Evolutionary conservation across 2,888 invertebrate species (phyloP).

Genomic region (Lasioglossum figueresi): DNA sequence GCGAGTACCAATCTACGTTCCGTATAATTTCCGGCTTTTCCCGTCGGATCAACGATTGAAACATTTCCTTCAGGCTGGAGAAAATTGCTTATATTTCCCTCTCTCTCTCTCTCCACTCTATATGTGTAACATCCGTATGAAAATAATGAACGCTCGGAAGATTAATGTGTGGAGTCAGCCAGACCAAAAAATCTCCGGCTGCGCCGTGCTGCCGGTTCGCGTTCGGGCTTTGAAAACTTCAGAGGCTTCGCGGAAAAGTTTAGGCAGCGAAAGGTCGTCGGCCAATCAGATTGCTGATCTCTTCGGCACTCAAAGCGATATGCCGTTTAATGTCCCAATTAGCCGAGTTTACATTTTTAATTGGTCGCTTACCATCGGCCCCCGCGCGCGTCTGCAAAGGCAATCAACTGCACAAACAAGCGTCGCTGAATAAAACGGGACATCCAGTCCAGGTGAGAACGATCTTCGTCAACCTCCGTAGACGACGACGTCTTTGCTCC

Average conservation of each 20-base stretch:
- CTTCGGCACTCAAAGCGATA: slow-evolving; percentile 53
- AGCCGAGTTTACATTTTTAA: slow-evolving; percentile 71
- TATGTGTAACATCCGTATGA: neutral
- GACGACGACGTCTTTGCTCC: neutral
- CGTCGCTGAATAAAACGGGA: slow-evolving; percentile 59
- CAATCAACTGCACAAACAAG: slow-evolving; percentile 71
- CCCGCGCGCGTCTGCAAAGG: slow-evolving; percentile 41
- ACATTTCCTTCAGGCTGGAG: neutral
- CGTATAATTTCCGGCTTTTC: slow-evolving; percentile 1
- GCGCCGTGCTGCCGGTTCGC: neutral
- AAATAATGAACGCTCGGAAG: slow-evolving; percentile 2
- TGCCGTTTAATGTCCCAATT: slow-evolving; percentile 67
- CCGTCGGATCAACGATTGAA: neutral
- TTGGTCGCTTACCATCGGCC: slow-evolving; percentile 65
- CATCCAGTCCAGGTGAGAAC: slow-evolving; percentile 17
- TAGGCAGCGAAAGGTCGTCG: neutral
- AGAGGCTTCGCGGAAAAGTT: neutral
- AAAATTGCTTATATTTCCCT: neutral
- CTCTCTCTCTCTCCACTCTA: neutral
- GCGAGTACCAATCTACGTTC: slow-evolving; percentile 1
- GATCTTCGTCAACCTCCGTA: slow-evolving; percentile 42
- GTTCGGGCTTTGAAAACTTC: neutral
- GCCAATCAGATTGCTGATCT: slow-evolving; percentile 52
- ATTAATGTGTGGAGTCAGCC: neutral
- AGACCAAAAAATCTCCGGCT: neutral